Percentiles rank a stretch among this genome's conserved stretches.
These are phyloP conservation scores for Fragum sueziense DNA, from an alignment of 2,888 invertebrate species.

Conservation along the genomic window DNA sequence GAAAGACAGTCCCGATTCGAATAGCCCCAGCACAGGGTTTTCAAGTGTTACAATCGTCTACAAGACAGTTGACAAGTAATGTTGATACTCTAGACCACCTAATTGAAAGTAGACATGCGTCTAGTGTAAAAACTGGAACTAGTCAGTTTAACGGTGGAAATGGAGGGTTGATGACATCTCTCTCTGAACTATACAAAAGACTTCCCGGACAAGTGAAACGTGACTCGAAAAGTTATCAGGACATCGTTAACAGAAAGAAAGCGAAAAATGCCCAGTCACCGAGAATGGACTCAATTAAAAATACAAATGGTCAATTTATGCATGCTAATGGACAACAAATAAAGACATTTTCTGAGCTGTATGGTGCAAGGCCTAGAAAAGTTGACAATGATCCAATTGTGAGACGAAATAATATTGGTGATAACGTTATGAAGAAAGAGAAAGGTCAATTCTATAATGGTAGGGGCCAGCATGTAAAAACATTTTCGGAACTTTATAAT, in stretches of 20 bases:
- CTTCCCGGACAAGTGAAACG: too few species aligned
- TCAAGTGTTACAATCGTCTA: background rate
- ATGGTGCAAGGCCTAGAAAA: too few species aligned
- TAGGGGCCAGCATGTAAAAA: background rate
- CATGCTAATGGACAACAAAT: too few species aligned
- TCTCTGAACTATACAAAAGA: background rate
- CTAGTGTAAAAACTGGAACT: background rate
- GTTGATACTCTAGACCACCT: background rate
- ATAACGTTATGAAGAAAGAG: too few species aligned
- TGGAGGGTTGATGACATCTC: background rate
- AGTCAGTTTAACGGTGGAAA: background rate
- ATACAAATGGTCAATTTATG: too few species aligned
- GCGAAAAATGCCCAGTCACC: too few species aligned
- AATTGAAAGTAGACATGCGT: background rate
- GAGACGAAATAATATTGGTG: too few species aligned
- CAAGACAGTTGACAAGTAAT: background rate
- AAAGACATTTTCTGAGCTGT: too few species aligned
- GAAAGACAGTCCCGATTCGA: background rate
- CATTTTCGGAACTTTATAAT: constrained; percentile 1
- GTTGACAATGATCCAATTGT: too few species aligned
- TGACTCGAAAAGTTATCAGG: too few species aligned
- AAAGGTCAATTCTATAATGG: background rate
- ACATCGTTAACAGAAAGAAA: too few species aligned
- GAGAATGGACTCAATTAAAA: too few species aligned
- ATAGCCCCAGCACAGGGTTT: background rate